Base-by-base conservation (phyloP, 2,888 invertebrate species). In the Cosmopolites sordidus region DNA sequence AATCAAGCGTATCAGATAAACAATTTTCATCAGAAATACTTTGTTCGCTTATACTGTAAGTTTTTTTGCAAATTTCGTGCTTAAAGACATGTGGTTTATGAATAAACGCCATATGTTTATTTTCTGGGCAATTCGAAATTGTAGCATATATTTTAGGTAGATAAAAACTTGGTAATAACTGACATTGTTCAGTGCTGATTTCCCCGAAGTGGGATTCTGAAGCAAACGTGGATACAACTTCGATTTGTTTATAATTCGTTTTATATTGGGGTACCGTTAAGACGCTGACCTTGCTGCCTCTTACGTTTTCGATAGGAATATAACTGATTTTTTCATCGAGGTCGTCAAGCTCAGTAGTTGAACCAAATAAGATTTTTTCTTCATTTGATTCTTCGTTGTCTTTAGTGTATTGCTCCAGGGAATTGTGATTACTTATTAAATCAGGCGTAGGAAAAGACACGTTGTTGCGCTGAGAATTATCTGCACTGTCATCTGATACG, bases 351-450 rank as follows among this genome's bases (percentile, higher is more conserved):
- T 58, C 51, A 30, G 22, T 50, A 12, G 45, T 46, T 29, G 50
- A 57, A 12, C 54, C 62, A 29, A 58, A 58, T 2, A 47, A 53
- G 17, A 59, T 40, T 29, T 56, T 52, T 16, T 53, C 49, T 6
- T 17, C 27, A 3, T 43, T 22, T 30, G 54, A 52, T 16, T 51
- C 48, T 6, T 12, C 17, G 6, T 41, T 17, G 8, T 52, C 49
- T n/a, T 51, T 33, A 45, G 49, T 58, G 51, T 69, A 65, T 38
- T 64, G 66, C 53, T 78, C 78, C 43, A 73, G 64, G 12, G 75
- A 75, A 62, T 75, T 80, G 63, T 82, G 82, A 64, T 81, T 81
- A 46, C 79, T 79, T 51, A 82, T 70, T 53, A 82, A 70, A 71
- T 82, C 82, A 6, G 82, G 81, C 15, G 81, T 78, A 37, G 75